Percentiles rank a stretch among this genome's conserved stretches.
These are phyloP conservation scores for Serilophus lunatus DNA, from an alignment of 2,113 vertebrate genomes.

Conservation along the genomic window DNA sequence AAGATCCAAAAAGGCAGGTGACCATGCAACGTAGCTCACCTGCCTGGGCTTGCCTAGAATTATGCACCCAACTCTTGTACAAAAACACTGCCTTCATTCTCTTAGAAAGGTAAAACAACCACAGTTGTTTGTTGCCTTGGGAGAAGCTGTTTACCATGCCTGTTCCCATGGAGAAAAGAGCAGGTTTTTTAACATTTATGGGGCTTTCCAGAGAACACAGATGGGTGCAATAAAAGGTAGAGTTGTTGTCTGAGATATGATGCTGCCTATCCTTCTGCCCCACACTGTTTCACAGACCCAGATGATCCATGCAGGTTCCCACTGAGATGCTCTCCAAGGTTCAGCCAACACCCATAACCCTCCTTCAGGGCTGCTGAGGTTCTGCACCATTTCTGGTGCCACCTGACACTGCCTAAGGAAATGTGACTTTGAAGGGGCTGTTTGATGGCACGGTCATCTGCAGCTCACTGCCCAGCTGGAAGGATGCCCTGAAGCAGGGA, in stretches of 20 bases:
- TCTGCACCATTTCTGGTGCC: background rate
- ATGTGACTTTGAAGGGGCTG: background rate
- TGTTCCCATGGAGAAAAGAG: background rate
- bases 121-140: background rate
- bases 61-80: background rate
- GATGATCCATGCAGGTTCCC: background rate
- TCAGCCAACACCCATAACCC: background rate
- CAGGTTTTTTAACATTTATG: background rate
- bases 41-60: slow-evolving; percentile 29
- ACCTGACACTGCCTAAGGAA: background rate
- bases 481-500: accelerated
- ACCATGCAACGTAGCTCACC: background rate
- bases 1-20: background rate
- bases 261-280: background rate
- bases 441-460: background rate
- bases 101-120: background rate
- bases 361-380: background rate
- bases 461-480: background rate
- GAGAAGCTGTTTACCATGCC: background rate
- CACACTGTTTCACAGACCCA: accelerated
- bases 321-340: accelerated
- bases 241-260: background rate
- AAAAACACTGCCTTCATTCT: background rate
- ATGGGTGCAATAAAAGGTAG: background rate
- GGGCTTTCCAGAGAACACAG: background rate